A percentile compares a stretch with the other conserved stretches of the same genome.
phyloP scores from a whole-genome alignment of 2,797 vertebrate species.

The Phaenicophaeus curvirostris region DNA sequence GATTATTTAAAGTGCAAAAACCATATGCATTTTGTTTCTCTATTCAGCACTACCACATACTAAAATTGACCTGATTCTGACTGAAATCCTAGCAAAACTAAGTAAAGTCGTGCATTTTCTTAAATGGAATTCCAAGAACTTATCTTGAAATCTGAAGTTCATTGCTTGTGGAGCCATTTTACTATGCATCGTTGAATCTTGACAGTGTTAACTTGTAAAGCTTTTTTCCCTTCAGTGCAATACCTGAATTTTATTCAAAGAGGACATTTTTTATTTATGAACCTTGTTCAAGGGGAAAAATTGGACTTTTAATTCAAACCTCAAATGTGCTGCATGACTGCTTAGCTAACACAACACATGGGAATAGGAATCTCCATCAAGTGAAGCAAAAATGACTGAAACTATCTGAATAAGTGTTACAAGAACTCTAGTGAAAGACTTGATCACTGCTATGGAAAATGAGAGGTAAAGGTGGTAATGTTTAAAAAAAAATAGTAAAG shows the following conservation, averaged over 20 bases:
- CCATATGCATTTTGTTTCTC: background rate
- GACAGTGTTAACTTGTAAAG: conserved; percentile 25
- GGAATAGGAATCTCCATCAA: conserved; percentile 43
- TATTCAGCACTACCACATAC: background rate
- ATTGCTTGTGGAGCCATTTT: background rate
- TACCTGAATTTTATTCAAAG: conserved; percentile 28
- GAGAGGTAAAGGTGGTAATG: background rate
- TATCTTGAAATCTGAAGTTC: conserved; percentile 2
- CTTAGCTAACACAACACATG: conserved; percentile 51
- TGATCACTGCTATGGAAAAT: conserved; percentile 1
- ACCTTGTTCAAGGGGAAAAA: conserved; percentile 12
- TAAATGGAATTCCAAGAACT: background rate
- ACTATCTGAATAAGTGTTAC: background rate
- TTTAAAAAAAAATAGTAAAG: background rate
- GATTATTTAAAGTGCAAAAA: background rate
- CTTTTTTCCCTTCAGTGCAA: conserved; percentile 2
- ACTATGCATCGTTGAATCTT: background rate
- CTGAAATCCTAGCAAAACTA: background rate
- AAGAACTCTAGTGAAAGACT: conserved; percentile 12
- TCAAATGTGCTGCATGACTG: conserved; percentile 24
- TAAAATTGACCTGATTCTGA: background rate
- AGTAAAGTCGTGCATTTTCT: background rate
- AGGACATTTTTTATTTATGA: conserved; percentile 65
- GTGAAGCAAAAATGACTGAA: conserved; percentile 39
- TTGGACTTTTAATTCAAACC: conserved; percentile 52